Evolutionary conservation across 2,888 invertebrate species (phyloP).

Genomic region (Plemyria rubiginata): DNA sequence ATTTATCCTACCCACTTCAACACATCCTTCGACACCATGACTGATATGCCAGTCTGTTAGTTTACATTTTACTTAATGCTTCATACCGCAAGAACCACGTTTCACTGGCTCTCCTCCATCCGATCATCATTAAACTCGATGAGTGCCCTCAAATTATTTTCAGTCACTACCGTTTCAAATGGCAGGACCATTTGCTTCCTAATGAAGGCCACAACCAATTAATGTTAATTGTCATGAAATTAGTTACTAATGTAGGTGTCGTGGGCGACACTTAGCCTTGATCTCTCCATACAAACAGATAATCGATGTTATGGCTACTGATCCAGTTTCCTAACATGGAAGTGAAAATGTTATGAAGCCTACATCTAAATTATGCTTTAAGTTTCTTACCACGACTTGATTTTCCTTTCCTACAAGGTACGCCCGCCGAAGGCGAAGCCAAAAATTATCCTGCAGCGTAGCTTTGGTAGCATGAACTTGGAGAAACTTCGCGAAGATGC

Average conservation of each 20-base stretch:
- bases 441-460: too few relatives aligned
- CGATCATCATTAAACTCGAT: conserved; percentile 29
- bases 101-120: conserved; percentile 22
- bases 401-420: too few relatives aligned
- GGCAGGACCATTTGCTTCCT: conserved; percentile 47
- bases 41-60: conserved; percentile 1
- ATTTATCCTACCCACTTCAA: conserved; percentile 11
- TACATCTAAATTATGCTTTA: conserved; percentile 32
- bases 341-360: conserved; percentile 30
- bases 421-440: too few relatives aligned
- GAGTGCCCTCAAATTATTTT: conserved; percentile 31
- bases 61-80: conserved; percentile 6
- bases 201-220: conserved; percentile 55
- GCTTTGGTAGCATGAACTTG: too few relatives aligned
- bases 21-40: conserved; percentile 6
- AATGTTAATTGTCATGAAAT: conserved; percentile 68
- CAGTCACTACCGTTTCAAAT: conserved; percentile 39
- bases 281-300: conserved; percentile 47
- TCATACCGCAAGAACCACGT: conserved; percentile 12
- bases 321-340: conserved; percentile 33
- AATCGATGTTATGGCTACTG: conserved; percentile 45
- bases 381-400: too few relatives aligned
- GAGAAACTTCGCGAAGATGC: too few relatives aligned
- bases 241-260: conserved; percentile 53
- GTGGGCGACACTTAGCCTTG: conserved; percentile 66